Conservation (phyloP, 2,888 invertebrate genomes). For the Caenorhabditis imperialis region DNA sequence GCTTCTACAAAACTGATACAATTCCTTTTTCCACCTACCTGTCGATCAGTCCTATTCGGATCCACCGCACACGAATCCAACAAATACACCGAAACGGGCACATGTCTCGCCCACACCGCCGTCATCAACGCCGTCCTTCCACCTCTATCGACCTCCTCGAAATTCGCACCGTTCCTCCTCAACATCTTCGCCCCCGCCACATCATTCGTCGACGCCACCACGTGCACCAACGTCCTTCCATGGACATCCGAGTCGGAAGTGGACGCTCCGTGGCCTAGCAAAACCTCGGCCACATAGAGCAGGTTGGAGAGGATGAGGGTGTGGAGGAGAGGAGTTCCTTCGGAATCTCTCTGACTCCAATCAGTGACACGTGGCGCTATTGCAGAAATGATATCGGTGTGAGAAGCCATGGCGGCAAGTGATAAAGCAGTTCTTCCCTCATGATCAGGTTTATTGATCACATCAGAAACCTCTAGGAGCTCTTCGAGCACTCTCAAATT, state of each 20-base stretch:
- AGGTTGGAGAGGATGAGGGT: conserved; percentile 55
- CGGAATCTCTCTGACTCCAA: conserved; percentile 59
- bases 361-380: conserved; percentile 49
- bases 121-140: conserved; percentile 66
- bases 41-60: conserved; percentile 62
- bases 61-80: conserved; percentile 58
- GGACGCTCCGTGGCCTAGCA: conserved; percentile 80
- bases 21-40: too few species aligned
- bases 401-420: conserved; percentile 88
- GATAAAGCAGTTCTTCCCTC: conserved; percentile 85
- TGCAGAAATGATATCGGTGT: conserved; percentile 78
- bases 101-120: conserved; percentile 62
- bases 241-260: conserved; percentile 80
- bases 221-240: conserved; percentile 83
- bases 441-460: conserved; percentile 80
- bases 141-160: conserved; percentile 57
- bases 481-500: conserved; percentile 46
- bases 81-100: conserved; percentile 52
- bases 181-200: conserved; percentile 61
- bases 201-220: conserved; percentile 79
- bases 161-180: conserved; percentile 44
- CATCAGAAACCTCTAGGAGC: conserved; percentile 36
- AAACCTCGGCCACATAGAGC: conserved; percentile 86
- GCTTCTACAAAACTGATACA: too few species aligned
- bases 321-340: conserved; percentile 64